phyloP scores from a whole-genome alignment of 2,888 invertebrate genomes.

The Volucella zonaria region DNA sequence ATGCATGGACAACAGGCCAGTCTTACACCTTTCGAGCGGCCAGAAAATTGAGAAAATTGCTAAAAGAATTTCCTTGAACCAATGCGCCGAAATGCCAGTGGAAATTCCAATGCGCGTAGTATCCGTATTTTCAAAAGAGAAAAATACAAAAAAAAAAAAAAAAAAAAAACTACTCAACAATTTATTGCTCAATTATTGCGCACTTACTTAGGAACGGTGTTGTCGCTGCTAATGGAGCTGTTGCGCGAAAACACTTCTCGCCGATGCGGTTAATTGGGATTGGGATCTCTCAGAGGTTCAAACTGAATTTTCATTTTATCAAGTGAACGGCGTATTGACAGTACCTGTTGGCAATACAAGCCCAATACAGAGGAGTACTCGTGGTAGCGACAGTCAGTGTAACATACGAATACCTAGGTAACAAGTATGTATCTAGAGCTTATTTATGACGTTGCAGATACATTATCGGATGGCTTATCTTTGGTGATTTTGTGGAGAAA shows the following conservation, averaged over 20 bases:
- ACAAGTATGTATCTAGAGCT: constrained; percentile 62
- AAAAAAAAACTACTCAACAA: constrained; percentile 45
- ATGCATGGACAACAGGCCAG: not conserved
- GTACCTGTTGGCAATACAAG: constrained; percentile 5
- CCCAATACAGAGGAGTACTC: not conserved
- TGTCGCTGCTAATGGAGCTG: constrained; percentile 71
- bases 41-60: constrained; percentile 2
- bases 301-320: constrained; percentile 58
- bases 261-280: constrained; percentile 63
- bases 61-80: constrained; percentile 31
- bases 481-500: constrained; percentile 50
- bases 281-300: constrained; percentile 34
- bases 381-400: constrained; percentile 29
- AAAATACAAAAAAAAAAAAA: constrained; percentile 11
- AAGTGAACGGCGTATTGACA: constrained; percentile 30
- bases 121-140: constrained; percentile 37
- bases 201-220: constrained; percentile 67
- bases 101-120: constrained; percentile 49
- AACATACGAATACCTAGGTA: constrained; percentile 9
- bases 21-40: constrained; percentile 1
- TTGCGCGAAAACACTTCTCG: constrained; percentile 63
- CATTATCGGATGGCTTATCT: constrained; percentile 68
- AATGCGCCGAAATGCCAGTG: constrained; percentile 39
- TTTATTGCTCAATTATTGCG: constrained; percentile 73
- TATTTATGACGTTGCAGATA: constrained; percentile 70